Percentiles rank a stretch among this genome's conserved stretches.
phyloP scores from a whole-genome alignment of 2,113 vertebrate genomes.

The Crotalus horridus region DNA sequence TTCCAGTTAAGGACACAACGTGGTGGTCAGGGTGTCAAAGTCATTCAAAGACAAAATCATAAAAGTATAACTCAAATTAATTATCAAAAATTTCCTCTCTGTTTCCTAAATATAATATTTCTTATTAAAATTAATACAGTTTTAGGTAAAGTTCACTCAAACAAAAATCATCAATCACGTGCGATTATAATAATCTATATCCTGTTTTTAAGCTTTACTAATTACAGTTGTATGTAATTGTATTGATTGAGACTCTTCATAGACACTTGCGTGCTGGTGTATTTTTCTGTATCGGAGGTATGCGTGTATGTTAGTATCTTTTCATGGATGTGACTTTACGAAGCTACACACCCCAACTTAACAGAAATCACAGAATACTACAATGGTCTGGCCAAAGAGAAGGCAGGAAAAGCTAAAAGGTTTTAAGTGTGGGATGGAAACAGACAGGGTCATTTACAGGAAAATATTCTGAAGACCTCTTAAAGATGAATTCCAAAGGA shows the following conservation, averaged over 20 bases:
- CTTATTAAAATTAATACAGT: too few relatives aligned
- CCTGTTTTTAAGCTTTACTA: too few relatives aligned
- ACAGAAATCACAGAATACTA: background rate
- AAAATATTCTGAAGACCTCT: background rate
- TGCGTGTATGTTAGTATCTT: background rate
- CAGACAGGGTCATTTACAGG: background rate
- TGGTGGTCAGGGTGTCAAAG: too few relatives aligned
- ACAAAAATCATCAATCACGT: too few relatives aligned
- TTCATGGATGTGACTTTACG: background rate
- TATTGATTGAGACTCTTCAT: background rate
- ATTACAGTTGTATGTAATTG: too few relatives aligned
- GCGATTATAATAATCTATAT: too few relatives aligned
- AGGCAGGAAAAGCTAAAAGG: background rate
- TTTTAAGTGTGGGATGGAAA: background rate
- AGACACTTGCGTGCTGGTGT: background rate
- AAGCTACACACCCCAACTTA: background rate
- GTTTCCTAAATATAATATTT: too few relatives aligned
- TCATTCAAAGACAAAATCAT: too few relatives aligned
- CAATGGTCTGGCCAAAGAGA: background rate
- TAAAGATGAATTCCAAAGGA: background rate
- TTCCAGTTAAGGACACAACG: too few relatives aligned
- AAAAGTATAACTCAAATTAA: too few relatives aligned
- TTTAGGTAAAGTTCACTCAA: too few relatives aligned
- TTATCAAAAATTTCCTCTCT: too few relatives aligned
- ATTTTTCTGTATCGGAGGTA: background rate